Base-by-base conservation (phyloP, 2,888 invertebrate genomes). In the Steinernema scapterisci region DNA sequence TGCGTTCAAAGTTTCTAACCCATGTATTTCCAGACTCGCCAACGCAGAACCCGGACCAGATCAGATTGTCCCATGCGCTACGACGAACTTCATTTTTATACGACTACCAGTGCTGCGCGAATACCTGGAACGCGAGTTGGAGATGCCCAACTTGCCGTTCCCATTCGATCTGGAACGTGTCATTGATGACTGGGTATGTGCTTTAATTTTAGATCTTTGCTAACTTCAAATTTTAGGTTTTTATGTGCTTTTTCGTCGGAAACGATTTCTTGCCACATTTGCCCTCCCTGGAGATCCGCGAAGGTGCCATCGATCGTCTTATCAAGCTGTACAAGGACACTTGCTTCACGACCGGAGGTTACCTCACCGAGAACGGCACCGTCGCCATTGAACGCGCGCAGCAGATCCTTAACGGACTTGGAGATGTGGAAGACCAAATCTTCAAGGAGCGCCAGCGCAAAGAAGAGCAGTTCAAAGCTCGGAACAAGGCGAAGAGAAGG, bases 181-280 rank as follows among this genome's bases (percentile, higher is more conserved):
- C 0, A 88, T 99, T 19, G 99, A 99, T 88, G 99, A 99, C 89
- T 99, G 97, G 97, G 97, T 91, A 21, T 23, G 74, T 51, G 3
- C 5, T n/a, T 19, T n/a, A 43, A 7, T 44, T 16, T 44, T n/a
- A 52, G 7, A 19, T 7, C 16, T 44, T 44, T 44, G 45, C 45
- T 13, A 51, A 13, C 27, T 63, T n/a, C 19, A 63, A 5, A 43
- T 75, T 76, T 44, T 52, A 83, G 97, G 97, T 92, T 19, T 91
- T 92, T 84, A 96, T 99, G 95, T 99, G 99, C 88, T 99, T 99
- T 90, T 99, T 99, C 77, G 86, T 86, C 6, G 99, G 99, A 70
- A 99, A 99, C 88, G 99, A 99, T 89, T 99, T 99, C 88, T 89
- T 99, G 84, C 99, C 99, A 0, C 99, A 99, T 90, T 90, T 99